A percentile compares a stretch with the other conserved stretches of the same genome.
Evolutionary conservation across 2,113 vertebrate genomes (phyloP).

Genomic region (Plotosus lineatus): DNA sequence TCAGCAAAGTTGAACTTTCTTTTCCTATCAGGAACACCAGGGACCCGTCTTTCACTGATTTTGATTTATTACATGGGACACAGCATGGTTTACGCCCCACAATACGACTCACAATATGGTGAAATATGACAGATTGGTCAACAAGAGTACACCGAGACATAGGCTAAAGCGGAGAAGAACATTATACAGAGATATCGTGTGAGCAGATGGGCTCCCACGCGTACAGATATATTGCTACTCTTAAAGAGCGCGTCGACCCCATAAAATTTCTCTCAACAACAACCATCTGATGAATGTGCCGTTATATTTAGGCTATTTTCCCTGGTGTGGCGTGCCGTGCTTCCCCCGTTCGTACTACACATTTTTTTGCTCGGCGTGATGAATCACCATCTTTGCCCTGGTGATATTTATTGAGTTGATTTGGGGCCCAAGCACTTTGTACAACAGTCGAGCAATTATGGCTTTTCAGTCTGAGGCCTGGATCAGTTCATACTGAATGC

Average conservation of each 20-base stretch:
- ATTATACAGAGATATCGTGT: conserved; percentile 4
- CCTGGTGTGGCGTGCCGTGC: not conserved
- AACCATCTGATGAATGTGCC: conserved; percentile 14
- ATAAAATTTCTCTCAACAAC: conserved; percentile 4
- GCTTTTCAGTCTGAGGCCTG: not conserved
- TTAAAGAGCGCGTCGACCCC: not conserved
- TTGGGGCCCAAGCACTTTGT: not conserved
- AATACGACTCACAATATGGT: not conserved
- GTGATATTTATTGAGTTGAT: not conserved
- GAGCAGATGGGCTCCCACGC: conserved; percentile 16
- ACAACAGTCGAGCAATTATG: not conserved
- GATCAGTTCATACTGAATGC: not conserved
- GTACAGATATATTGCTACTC: not conserved
- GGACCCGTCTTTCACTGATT: conserved; percentile 1
- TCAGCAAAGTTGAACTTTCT: conserved; percentile 31
- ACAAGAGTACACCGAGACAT: not conserved
- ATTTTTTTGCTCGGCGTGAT: not conserved
- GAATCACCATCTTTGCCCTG: not conserved
- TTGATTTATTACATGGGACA: conserved; percentile 30
- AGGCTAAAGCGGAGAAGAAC: not conserved
- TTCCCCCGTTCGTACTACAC: not conserved
- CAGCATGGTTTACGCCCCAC: not conserved
- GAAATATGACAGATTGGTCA: not conserved
- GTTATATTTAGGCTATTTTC: conserved; percentile 18
- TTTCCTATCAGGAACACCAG: conserved; percentile 11